Evolutionary conservation across 2,888 invertebrate genomes (phyloP).

Genomic region (Dasysyrphus albostriatus): DNA sequence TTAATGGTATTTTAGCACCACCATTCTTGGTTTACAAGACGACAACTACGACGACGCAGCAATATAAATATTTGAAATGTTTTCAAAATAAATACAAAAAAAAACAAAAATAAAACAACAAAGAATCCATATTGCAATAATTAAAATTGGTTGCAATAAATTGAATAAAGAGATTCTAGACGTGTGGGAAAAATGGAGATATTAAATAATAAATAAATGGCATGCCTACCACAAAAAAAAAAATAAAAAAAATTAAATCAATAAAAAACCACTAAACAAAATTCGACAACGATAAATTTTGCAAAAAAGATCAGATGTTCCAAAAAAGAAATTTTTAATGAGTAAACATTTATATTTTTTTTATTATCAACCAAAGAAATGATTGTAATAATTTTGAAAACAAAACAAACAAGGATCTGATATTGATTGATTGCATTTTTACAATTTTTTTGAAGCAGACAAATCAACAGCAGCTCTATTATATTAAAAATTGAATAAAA

Average conservation of each 20-base stretch:
- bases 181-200: slow-evolving; percentile 45
- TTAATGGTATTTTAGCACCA: slow-evolving; percentile 47
- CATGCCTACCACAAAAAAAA: neutral
- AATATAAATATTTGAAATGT: slow-evolving; percentile 11
- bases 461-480: too few species aligned
- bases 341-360: neutral
- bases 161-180: slow-evolving; percentile 43
- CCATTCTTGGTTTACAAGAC: slow-evolving; percentile 46
- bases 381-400: slow-evolving; percentile 17
- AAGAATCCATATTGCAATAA: slow-evolving; percentile 18
- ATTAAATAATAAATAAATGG: slow-evolving; percentile 35
- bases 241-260: slow-evolving; percentile 1
- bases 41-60: slow-evolving; percentile 28
- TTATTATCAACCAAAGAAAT: slow-evolving; percentile 7
- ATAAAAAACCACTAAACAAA: slow-evolving; percentile 19
- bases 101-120: neutral
- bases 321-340: slow-evolving; percentile 40
- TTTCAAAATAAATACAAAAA: slow-evolving; percentile 25
- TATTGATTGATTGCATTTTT: neutral
- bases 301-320: slow-evolving; percentile 32
- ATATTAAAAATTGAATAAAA: neutral
- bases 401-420: slow-evolving; percentile 8
- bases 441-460: neutral
- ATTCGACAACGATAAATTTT: slow-evolving; percentile 40
- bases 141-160: slow-evolving; percentile 51